Percentiles rank a stretch among this genome's conserved stretches.
These are phyloP conservation scores for Columbina picui DNA, from an alignment of 2,113 vertebrate genomes.

Conservation along the genomic window DNA sequence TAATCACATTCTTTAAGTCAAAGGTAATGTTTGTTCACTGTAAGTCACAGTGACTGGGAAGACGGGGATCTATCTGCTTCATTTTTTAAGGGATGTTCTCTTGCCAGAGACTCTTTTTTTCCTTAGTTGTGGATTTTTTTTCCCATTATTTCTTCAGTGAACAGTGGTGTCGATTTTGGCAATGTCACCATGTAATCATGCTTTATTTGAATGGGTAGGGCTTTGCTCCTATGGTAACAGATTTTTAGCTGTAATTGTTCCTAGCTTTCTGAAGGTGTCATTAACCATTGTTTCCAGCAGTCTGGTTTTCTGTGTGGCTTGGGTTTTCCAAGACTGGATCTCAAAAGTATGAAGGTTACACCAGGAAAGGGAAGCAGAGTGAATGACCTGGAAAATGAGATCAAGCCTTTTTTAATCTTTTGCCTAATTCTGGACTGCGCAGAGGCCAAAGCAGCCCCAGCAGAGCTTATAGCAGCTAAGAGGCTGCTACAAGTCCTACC, in stretches of 20 bases:
- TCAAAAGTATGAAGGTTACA: not conserved
- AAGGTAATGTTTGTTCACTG: not conserved
- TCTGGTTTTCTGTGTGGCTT: not conserved
- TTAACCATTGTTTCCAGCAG: not conserved
- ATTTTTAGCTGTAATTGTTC: not conserved
- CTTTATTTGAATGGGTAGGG: not conserved
- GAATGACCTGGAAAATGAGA: not conserved
- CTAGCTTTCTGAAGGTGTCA: not conserved
- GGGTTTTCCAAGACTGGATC: not conserved
- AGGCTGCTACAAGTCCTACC: not conserved
- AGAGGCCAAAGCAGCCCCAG: not conserved
- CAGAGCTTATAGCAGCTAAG: not conserved
- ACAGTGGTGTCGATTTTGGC: not conserved
- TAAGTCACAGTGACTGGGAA: not conserved
- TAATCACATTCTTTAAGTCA: not conserved
- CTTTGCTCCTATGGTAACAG: constrained; percentile 19
- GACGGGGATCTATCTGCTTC: not conserved
- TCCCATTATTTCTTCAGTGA: not conserved
- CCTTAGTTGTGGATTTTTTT: not conserved
- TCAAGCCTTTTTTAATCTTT: not conserved
- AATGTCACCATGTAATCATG: not conserved
- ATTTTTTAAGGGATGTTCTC: not conserved
- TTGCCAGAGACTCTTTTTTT: not conserved
- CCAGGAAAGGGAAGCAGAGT: not conserved
- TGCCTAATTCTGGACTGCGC: not conserved